A percentile compares a stretch with the other conserved stretches of the same genome.
Conservation (phyloP, 2,113 vertebrate species). For the Anhinga rufa region DNA sequence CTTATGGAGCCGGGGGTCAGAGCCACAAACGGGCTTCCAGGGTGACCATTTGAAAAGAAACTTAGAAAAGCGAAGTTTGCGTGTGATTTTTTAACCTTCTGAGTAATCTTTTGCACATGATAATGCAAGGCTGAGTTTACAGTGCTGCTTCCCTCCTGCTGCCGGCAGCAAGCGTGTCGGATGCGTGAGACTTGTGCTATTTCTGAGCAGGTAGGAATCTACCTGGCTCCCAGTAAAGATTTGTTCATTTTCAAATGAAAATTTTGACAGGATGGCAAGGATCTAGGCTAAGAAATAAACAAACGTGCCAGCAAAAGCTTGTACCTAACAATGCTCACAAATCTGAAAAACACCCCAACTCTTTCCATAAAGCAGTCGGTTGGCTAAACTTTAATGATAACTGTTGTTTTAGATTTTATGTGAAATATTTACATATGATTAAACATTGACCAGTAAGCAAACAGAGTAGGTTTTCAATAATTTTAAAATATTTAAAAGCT, state of each 20-base stretch:
- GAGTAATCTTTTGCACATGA: not conserved
- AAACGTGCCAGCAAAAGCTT: not conserved
- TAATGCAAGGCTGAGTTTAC: not conserved
- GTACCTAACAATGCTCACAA: not conserved
- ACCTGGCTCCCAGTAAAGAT: not conserved
- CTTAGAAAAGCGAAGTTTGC: not conserved
- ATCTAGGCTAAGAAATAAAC: not conserved
- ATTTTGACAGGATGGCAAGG: not conserved
- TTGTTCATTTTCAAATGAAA: not conserved
- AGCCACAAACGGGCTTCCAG: not conserved
- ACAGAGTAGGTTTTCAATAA: slow-evolving; percentile 45
- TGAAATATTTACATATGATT: slow-evolving; percentile 54
- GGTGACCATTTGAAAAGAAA: not conserved
- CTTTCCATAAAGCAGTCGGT: not conserved
- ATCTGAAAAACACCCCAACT: not conserved
- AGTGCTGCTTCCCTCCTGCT: not conserved
- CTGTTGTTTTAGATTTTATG: slow-evolving; percentile 1
- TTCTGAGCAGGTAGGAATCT: not conserved
- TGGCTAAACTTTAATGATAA: not conserved
- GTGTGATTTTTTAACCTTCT: not conserved
- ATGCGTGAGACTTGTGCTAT: not conserved
- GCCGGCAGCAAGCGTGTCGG: not conserved
- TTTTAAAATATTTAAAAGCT: slow-evolving; percentile 50
- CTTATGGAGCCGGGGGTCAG: not conserved
- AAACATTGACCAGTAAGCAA: slow-evolving; percentile 43